Base-by-base conservation (phyloP, 2,797 vertebrate species). In the Chelon labrosus region DNA sequence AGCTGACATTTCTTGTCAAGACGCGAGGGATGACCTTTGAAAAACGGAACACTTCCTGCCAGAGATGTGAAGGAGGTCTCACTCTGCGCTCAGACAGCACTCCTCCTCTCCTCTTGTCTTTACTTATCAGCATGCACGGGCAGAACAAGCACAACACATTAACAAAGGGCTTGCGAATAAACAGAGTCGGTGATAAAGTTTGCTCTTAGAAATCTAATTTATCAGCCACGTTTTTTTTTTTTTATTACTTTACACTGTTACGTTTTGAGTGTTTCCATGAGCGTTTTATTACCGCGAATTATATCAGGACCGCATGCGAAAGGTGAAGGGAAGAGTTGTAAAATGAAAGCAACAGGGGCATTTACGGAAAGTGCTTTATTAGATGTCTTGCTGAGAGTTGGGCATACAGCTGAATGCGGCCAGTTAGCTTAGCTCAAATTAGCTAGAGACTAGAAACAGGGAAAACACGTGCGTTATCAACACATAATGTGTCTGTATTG, bases 11-110 rank as follows among this genome's bases (percentile, higher is more conserved):
- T 97, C 95, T 96, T 92, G 93, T 94, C 88, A 90, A 90, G 94
- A 93, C 95, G 93, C 93, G 86, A 95, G 94, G 92, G 89, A 91
- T 96, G 95, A 97, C 96, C 96, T 98, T 98, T 97, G 94, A 91
- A 95, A 47, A 95, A 95, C 92, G 91, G 93, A 94, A 94, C 92
- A 80, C 83, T 91, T 95, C 93, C 92, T 94, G 90, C 65, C 85
- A 88, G 87, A 86, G 85, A 87, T 67, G 88, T 82, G 79, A 85
- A 80, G 79, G 78, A 78, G 74, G 84, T 81, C 85, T 90, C 55
- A 76, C 83, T 84, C 77, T 69, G 47, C 25, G 53, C 79, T 54
- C 19, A 61, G 19, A 78, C 79, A 79, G 61, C 76, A 53, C 60
- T 52, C 56, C 50, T 73, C 73, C 47, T 25, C 41, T 65, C 52